phyloP scores from a whole-genome alignment of 1,140 invertebrate genomes.

The Monomorium pharaonis region DNA sequence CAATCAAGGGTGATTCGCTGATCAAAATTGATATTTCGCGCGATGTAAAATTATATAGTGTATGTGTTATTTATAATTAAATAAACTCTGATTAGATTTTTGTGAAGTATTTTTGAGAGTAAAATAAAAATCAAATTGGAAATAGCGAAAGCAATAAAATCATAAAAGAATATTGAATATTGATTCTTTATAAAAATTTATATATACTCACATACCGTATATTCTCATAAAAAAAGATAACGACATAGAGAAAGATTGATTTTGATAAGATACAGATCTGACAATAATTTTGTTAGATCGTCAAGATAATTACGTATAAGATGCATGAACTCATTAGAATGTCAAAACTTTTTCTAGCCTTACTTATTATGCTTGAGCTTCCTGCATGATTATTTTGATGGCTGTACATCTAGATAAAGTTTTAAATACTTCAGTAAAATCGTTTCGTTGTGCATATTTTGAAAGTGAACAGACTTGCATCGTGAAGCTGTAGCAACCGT shows the following conservation, averaged over 20 bases:
- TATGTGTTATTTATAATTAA: background rate
- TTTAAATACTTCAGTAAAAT: too few species aligned
- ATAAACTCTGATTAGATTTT: background rate
- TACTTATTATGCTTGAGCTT: too few species aligned
- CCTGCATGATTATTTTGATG: too few species aligned
- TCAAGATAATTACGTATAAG: too few species aligned
- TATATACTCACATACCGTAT: background rate
- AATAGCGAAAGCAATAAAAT: background rate
- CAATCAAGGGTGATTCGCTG: background rate
- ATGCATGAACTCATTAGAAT: too few species aligned
- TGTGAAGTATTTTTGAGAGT: background rate
- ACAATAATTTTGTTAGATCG: too few species aligned
- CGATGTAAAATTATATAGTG: background rate
- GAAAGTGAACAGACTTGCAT: background rate
- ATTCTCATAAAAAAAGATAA: background rate
- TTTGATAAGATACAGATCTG: too few species aligned
- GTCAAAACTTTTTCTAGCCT: too few species aligned
- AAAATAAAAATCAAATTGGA: background rate
- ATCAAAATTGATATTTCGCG: constrained; percentile 18
- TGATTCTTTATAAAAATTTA: too few species aligned
- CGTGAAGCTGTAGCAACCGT: background rate
- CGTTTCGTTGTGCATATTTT: background rate
- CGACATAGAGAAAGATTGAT: too few species aligned
- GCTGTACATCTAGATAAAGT: too few species aligned
- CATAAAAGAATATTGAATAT: too few species aligned